These are phyloP conservation scores for Heteractis magnifica DNA, from an alignment of 92 coral and sea anemone genomes.

Conservation along the genomic window DNA sequence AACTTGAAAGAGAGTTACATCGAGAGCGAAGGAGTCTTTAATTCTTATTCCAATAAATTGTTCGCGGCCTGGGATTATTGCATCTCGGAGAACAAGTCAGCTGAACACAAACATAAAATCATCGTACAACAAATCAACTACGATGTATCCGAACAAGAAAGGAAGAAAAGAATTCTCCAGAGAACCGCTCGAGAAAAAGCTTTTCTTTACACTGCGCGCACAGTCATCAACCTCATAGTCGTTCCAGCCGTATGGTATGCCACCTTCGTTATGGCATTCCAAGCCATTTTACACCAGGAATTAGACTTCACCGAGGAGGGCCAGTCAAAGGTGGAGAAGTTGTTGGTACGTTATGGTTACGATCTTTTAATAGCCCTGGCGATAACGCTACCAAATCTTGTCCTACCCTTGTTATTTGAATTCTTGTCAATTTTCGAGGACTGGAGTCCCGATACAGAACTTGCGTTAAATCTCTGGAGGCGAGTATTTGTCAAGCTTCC, in stretches of 20 bases:
- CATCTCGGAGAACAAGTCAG: slow-evolving; percentile 69
- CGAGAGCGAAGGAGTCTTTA: slow-evolving; percentile 88
- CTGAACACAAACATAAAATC: slow-evolving; percentile 71
- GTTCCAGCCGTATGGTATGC: slow-evolving; percentile 86
- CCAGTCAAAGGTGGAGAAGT: slow-evolving; percentile 46
- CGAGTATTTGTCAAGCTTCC: slow-evolving; percentile 84
- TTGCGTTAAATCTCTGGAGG: slow-evolving; percentile 83
- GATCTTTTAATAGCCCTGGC: slow-evolving; percentile 59
- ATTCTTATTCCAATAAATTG: slow-evolving; percentile 82
- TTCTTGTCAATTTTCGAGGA: slow-evolving; percentile 90
- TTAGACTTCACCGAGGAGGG: slow-evolving; percentile 38
- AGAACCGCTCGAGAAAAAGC: slow-evolving; percentile 68
- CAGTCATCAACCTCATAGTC: slow-evolving; percentile 58
- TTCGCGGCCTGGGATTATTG: slow-evolving; percentile 98
- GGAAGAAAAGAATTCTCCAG: slow-evolving; percentile 56
- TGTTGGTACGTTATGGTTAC: slow-evolving; percentile 38
- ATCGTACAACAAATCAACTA: slow-evolving; percentile 69
- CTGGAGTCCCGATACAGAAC: slow-evolving; percentile 86
- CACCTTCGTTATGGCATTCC: slow-evolving; percentile 56
- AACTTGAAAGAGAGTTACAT: slow-evolving; percentile 83
- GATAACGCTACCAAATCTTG: slow-evolving; percentile 81
- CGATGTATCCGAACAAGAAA: slow-evolving; percentile 66
- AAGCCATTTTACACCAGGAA: slow-evolving; percentile 53
- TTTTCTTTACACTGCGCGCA: slow-evolving; percentile 59
- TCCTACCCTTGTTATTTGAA: slow-evolving; percentile 87